Base-by-base conservation (phyloP, 2,113 vertebrate genomes). In the Grus americana region DNA sequence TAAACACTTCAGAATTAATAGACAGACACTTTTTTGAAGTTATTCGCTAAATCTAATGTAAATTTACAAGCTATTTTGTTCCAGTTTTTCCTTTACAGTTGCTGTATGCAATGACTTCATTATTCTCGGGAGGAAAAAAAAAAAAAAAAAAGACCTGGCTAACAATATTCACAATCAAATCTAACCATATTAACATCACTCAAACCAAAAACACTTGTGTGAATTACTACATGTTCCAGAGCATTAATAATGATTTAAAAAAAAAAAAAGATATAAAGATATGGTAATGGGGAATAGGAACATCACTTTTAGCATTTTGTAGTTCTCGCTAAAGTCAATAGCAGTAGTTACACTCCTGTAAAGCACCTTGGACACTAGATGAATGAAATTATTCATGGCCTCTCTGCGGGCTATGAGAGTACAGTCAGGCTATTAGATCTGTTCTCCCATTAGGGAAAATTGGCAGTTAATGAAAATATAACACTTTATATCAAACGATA, bases 391-490 rank as follows among this genome's bases (percentile, higher is more conserved):
- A 76, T 72, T 83, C n/a, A 65, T 26, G 47, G 23, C 3, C 10
- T 27, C 55, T 85, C 55, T 54, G 27, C 0, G 0, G 80, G 67
- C 76, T 30, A 9, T 3, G 17, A 65, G 54, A 66, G 50, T 4
- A 68, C 44, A 70, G 50, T 16, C 70, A 59, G 40, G 42, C 87
- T 67, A n/a, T 68, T 34, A 72, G 88, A 47, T 4, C 44, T 86
- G 40, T 22, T 88, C 88, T 94, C 82, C 90, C 67, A 73, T 80
- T 79, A 88, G 75, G 27, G 86, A 61, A 54, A 93, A 86, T 3
- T 68, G 72, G 87, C 82, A 93, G 86, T 58, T 93, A 88, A 90
- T 94, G 95, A 85, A 90, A 93, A 93, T 10, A 61, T 6, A 93
- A 81, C 17, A 9, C 36, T 93, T 79, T 9, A 2, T 36, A 52